Evolutionary conservation across 2,113 vertebrate genomes (phyloP).

Genomic region (Falcunculus frontatus): DNA sequence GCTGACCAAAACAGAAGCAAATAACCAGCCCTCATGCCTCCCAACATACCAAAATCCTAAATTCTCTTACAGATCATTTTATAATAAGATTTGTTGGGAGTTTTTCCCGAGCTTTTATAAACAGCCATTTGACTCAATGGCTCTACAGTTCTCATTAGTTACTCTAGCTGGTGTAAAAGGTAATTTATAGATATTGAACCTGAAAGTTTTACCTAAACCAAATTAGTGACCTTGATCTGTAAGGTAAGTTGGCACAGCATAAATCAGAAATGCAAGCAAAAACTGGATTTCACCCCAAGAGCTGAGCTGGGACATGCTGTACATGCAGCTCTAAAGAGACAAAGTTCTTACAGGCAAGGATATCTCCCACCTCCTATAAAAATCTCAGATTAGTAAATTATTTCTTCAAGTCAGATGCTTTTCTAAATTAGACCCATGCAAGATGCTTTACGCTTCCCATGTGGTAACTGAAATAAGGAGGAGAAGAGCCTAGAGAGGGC

Average conservation of each 20-base stretch:
- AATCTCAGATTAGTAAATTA: background rate
- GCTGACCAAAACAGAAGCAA: background rate
- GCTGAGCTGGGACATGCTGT: background rate
- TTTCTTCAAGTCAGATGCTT: background rate
- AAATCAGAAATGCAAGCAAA: background rate
- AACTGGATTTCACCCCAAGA: background rate
- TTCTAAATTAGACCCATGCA: background rate
- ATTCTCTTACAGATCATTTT: background rate
- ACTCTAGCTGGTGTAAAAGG: background rate
- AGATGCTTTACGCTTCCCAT: background rate
- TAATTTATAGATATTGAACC: background rate
- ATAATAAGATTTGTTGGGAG: background rate
- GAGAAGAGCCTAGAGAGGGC: background rate
- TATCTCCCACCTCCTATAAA: background rate
- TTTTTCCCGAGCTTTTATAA: background rate
- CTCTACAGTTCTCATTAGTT: background rate
- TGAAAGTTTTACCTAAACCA: background rate
- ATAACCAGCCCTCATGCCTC: background rate
- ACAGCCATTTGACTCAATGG: background rate
- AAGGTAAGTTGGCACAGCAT: background rate
- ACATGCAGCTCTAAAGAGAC: background rate
- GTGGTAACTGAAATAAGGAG: background rate
- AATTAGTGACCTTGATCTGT: background rate
- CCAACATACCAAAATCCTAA: background rate
- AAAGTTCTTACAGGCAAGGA: background rate